These are phyloP conservation scores for Riparia riparia DNA, from an alignment of 2,113 vertebrate species.

Conservation along the genomic window DNA sequence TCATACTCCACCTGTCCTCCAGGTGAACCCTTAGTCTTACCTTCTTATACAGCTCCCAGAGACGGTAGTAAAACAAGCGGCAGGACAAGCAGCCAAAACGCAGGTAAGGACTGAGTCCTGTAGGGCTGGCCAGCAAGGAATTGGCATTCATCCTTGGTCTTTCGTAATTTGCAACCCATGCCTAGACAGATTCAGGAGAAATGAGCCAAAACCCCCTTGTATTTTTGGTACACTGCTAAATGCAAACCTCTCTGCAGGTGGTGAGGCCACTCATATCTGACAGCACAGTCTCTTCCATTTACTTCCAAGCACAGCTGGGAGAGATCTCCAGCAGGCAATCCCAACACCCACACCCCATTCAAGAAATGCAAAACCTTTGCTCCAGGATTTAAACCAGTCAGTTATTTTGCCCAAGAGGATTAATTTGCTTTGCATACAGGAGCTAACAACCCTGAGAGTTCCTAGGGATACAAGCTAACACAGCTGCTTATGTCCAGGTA, in stretches of 20 bases:
- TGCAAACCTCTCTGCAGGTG: not conserved
- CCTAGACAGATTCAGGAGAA: constrained; percentile 71
- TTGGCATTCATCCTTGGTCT: constrained; percentile 87
- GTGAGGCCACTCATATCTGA: not conserved
- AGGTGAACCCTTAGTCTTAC: constrained; percentile 67
- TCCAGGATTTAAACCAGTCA: not conserved
- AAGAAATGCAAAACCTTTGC: not conserved
- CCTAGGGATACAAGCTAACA: not conserved
- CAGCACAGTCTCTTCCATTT: not conserved
- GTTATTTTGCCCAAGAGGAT: not conserved
- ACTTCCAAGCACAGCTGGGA: not conserved
- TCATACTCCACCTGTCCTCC: not conserved
- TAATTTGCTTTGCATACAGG: not conserved
- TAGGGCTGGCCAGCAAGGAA: constrained; percentile 91
- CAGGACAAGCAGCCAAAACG: constrained; percentile 95
- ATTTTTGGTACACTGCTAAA: not conserved
- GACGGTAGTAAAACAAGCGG: constrained; percentile 91
- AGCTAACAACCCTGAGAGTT: not conserved
- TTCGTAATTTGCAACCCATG: constrained; percentile 93
- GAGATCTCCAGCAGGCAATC: not conserved
- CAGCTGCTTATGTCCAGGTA: not conserved
- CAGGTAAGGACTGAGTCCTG: constrained; percentile 94
- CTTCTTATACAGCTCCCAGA: constrained; percentile 95
- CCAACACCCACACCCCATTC: not conserved
- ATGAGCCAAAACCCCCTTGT: not conserved